Evolutionary conservation across 2,113 vertebrate species (phyloP).

Genomic region (Aepyceros melampus): DNA sequence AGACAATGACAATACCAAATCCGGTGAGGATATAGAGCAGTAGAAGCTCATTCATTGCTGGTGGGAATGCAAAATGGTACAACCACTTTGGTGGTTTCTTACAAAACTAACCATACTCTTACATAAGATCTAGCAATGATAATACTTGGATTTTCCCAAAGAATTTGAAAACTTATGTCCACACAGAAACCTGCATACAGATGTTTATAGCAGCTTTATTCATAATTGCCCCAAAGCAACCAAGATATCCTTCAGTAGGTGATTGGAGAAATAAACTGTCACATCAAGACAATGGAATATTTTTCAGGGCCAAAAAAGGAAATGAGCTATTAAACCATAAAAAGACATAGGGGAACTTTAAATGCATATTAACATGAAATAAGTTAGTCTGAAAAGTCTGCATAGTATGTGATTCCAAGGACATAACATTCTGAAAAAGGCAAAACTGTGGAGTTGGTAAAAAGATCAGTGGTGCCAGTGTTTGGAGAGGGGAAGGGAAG

Average conservation of each 20-base stretch:
- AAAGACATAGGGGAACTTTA: not conserved
- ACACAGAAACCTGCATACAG: not conserved
- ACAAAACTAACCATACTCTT: not conserved
- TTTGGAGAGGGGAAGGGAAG: not conserved
- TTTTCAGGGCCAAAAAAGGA: not conserved
- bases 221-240: not conserved
- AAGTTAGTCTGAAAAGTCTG: not conserved
- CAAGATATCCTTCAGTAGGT: not conserved
- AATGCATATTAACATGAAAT: not conserved
- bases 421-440: not conserved
- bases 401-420: not conserved
- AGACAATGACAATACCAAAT: not conserved
- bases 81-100: not conserved
- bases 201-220: not conserved
- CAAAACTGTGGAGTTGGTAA: not conserved
- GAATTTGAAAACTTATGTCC: not conserved
- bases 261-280: not conserved
- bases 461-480: not conserved
- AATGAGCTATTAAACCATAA: not conserved
- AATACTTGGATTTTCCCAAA: not conserved
- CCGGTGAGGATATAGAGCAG: not conserved
- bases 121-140: not conserved
- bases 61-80: not conserved
- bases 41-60: not conserved
- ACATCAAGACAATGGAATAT: not conserved